Conservation (phyloP, 2,797 vertebrate genomes). For the Numenius phaeopus region DNA sequence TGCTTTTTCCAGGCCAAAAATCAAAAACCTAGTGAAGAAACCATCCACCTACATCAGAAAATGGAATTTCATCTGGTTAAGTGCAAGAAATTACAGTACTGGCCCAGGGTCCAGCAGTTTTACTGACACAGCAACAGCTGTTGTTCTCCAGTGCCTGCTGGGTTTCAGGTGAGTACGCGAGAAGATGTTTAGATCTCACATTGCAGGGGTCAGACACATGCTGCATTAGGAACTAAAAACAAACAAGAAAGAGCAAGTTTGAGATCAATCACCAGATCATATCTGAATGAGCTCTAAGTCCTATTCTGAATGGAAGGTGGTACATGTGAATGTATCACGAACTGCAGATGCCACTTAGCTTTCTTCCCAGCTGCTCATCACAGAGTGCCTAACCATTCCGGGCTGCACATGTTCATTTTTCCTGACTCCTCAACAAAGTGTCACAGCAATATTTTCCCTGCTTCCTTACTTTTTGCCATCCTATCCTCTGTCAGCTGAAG, state of each 20-base stretch:
- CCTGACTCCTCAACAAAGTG: not conserved
- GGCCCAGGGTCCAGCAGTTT: not conserved
- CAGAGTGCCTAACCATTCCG: not conserved
- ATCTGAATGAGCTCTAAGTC: not conserved
- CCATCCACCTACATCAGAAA: not conserved
- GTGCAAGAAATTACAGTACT: not conserved
- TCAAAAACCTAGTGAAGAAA: not conserved
- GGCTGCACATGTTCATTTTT: not conserved
- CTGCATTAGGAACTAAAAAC: not conserved
- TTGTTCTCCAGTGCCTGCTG: not conserved
- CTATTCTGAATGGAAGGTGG: not conserved
- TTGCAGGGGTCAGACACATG: not conserved
- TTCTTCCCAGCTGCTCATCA: conserved; percentile 18
- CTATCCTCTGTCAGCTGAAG: not conserved
- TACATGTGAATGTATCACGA: not conserved
- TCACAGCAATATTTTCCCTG: not conserved
- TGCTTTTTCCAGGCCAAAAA: not conserved
- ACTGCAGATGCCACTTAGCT: not conserved
- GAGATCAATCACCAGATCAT: not conserved
- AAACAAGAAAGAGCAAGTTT: not conserved
- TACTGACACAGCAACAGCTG: not conserved
- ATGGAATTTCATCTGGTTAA: not conserved
- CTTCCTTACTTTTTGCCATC: not conserved
- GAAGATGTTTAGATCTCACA: not conserved
- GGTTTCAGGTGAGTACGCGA: not conserved